A percentile compares a stretch with the other conserved stretches of the same genome.
Conservation (phyloP, 2,888 invertebrate species). For the Aleiodes alternator region DNA sequence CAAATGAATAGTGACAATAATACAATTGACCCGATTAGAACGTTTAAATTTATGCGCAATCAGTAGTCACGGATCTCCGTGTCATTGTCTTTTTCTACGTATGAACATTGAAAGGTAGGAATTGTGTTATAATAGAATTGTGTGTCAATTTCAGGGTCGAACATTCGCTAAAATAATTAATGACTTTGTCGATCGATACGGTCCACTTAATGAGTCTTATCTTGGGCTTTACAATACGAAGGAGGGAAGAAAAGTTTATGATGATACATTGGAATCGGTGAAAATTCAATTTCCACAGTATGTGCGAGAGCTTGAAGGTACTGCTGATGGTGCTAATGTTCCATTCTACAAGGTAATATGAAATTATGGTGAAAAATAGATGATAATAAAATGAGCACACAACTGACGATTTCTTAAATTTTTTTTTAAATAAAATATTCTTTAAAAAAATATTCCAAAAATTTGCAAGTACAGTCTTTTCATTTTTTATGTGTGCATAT, state of each 20-base stretch:
- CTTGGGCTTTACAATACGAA: constrained; percentile 84
- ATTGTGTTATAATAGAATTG: not conserved
- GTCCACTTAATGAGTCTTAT: constrained; percentile 82
- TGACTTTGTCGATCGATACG: constrained; percentile 79
- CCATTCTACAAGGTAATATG: constrained; percentile 86
- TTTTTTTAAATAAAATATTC: no score
- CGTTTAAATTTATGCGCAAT: constrained; percentile 28
- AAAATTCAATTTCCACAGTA: constrained; percentile 87
- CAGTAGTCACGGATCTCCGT: constrained; percentile 2
- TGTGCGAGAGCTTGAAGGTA: constrained; percentile 87
- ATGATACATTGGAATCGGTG: constrained; percentile 83
- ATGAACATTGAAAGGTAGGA: not conserved
- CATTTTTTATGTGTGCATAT: no score
- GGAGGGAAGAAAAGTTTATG: constrained; percentile 84
- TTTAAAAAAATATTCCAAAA: no score
- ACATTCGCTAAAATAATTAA: constrained; percentile 86
- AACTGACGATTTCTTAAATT: no score
- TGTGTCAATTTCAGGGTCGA: constrained; percentile 81
- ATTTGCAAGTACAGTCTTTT: no score
- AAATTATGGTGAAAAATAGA: not conserved
- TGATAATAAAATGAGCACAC: no score
- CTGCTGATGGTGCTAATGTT: constrained; percentile 90
- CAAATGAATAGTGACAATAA: constrained; percentile 12
- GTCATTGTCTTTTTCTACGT: not conserved
- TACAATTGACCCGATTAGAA: constrained; percentile 21